Evolutionary conservation across 2,888 invertebrate genomes (phyloP), one percentile per base, ranked within the genome.

Genomic region (Archaeoteleia sp.): DNA sequence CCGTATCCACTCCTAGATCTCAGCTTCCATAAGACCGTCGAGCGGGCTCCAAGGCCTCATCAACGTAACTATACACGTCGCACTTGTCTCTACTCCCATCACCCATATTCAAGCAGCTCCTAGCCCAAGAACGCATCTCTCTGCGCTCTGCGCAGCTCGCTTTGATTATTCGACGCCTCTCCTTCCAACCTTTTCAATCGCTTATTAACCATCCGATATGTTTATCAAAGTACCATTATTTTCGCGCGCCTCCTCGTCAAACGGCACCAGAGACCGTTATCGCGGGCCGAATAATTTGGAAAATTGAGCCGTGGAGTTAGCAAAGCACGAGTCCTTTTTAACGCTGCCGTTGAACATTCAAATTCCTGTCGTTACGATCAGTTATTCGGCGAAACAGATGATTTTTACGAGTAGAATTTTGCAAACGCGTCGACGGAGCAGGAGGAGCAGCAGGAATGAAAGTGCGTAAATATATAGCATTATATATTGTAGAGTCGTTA

Each of bases 401-500:
- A 15, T 43, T 15, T 29, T 43, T 43, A 43, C 30, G 29, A 7
- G 40, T 42, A 42, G 25, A 42, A 25, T 42, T 10, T 42, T 42
- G 40, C 40, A 42, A 42, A 42, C 13, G 20, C 12, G n/a, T n/a
- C n/a, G n/a, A n/a, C n/a, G 23, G 1, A 17, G 13, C 39, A 23
- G 20, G 20, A 20, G 20, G 20, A 20, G 20, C 20, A 7, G 39
- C 20, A 9, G 14, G 7, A 37, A 15, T 15, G 40, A 42, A 25
- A 42, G 25, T 25, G 23, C 25, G 49, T 15, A 63, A 63, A 55
- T 63, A 35, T 39, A 39, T 43, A 39, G 49, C 48, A 63, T 63
- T 63, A 63, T 39, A 48, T 29, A 51, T 57, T 48, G 51, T 51
- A 37, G 55, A 57, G 63, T 63, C 45, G 57, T 57, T 63, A 63